These are phyloP conservation scores for Mesitornis unicolor DNA, from an alignment of 2,113 vertebrate species.

Conservation along the genomic window DNA sequence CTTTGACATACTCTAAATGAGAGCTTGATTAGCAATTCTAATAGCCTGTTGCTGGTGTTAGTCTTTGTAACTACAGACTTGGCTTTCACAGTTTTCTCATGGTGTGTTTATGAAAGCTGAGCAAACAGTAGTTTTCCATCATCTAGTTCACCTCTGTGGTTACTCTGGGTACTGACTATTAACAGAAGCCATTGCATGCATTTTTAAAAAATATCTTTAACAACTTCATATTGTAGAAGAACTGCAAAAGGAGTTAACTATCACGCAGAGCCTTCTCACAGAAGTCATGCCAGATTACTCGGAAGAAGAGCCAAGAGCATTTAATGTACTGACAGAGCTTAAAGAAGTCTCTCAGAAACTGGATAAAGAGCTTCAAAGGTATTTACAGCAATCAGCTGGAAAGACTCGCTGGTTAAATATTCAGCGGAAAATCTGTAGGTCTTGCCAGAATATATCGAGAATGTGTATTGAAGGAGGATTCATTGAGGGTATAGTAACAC, in stretches of 20 bases:
- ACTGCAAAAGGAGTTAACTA: conserved; percentile 35
- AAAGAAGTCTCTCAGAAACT: not conserved
- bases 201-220: not conserved
- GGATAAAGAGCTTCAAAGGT: conserved; percentile 67
- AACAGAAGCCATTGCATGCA: not conserved
- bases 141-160: not conserved
- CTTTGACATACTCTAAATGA: not conserved
- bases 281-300: not conserved
- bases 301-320: not conserved
- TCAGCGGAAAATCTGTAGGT: not conserved
- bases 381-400: not conserved
- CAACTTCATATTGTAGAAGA: conserved; percentile 23
- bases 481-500: not conserved
- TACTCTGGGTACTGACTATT: not conserved
- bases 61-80: not conserved
- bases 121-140: not conserved
- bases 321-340: conserved; percentile 29
- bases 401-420: not conserved
- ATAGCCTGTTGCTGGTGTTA: not conserved
- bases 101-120: not conserved
- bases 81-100: not conserved
- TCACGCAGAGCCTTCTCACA: conserved; percentile 48
- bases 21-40: not conserved
- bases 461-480: not conserved
- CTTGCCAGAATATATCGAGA: not conserved